These are phyloP conservation scores for Poecilia latipinna DNA, from an alignment of 2,113 vertebrate genomes.

Conservation along the genomic window DNA sequence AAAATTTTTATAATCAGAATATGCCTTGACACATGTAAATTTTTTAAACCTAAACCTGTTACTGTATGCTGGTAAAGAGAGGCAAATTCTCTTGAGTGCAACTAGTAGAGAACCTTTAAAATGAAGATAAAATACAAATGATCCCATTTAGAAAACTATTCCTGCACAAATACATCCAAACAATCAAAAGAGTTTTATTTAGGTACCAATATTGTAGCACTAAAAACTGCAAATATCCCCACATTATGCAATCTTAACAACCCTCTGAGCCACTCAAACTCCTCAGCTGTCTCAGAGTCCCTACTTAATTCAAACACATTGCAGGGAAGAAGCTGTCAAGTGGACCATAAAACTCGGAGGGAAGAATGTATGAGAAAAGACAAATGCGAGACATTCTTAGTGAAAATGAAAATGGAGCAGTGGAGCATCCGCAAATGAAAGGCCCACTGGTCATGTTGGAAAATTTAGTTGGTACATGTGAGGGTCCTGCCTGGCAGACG, in stretches of 20 bases:
- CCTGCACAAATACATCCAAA: neutral
- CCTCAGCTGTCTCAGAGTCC: constrained; percentile 26
- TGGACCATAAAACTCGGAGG: constrained; percentile 39
- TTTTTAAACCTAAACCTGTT: neutral
- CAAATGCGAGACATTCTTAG: constrained; percentile 32
- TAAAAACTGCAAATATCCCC: neutral
- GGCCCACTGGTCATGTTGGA: constrained; percentile 20
- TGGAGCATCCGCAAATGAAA: constrained; percentile 40
- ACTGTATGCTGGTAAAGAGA: neutral
- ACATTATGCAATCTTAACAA: constrained; percentile 16
- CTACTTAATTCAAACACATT: constrained; percentile 42
- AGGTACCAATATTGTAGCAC: neutral
- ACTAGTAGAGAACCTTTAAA: neutral
- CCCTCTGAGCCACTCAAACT: constrained; percentile 45
- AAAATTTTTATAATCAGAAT: too few relatives aligned
- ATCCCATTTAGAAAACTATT: neutral
- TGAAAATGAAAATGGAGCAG: constrained; percentile 35
- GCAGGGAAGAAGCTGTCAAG: constrained; percentile 24
- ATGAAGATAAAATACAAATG: neutral
- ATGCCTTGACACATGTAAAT: neutral
- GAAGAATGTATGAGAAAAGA: constrained; percentile 43
- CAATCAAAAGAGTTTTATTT: neutral
- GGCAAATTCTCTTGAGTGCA: too few relatives aligned
- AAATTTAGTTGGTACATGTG: constrained; percentile 21
- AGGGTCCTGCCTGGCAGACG: constrained; percentile 23